Evolutionary conservation across 1,140 invertebrate species (phyloP), one percentile per base, ranked within the genome.

Genomic region (Drosophila truncata): DNA sequence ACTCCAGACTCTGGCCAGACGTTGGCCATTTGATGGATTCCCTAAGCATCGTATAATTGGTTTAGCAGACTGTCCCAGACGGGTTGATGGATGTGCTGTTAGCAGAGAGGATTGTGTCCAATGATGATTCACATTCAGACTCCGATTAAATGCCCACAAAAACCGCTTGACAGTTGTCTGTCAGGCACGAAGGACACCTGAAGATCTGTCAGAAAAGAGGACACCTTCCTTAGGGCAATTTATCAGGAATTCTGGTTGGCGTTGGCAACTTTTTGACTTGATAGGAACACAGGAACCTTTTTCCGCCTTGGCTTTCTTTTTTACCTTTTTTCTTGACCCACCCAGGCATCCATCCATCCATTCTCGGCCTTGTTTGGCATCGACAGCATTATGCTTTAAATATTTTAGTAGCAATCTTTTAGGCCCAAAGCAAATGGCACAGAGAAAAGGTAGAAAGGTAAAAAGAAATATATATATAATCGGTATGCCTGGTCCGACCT

Each of bases 321-420:
- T 37, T 35, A 37, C 31, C 25, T 29, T 63, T 69, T 58, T 42
- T 39, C 37, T 69, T 78, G 72, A 74, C 60, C 72, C 63, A 25
- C 4, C 49, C 58, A 44, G 0, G 16, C 52, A 47, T 31, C 23
- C 61, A 61, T 7, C 29, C 33, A 23, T 35, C 39, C 18, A 65
- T 49, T 20, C 35, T 42, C 64, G 47, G 6, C 62, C 60, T 59
- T 55, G 62, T 59, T 54, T 20, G 33, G 46, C 55, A 71, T 73
- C 52, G 80, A 77, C 60, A 76, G 71, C 70, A 57, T 64, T 77
- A 57, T 50, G 85, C 73, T 74, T 80, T 88, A 87, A 88, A 87
- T 87, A 84, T 78, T 88, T 78, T 42, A 78, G 75, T 57, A 78
- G 75, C 76, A 79, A 79, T 79, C 75, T 78, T 78, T 79, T 71